Evolutionary conservation across 2,888 invertebrate genomes (phyloP).

Genomic region (Cremastobaeus sp.): DNA sequence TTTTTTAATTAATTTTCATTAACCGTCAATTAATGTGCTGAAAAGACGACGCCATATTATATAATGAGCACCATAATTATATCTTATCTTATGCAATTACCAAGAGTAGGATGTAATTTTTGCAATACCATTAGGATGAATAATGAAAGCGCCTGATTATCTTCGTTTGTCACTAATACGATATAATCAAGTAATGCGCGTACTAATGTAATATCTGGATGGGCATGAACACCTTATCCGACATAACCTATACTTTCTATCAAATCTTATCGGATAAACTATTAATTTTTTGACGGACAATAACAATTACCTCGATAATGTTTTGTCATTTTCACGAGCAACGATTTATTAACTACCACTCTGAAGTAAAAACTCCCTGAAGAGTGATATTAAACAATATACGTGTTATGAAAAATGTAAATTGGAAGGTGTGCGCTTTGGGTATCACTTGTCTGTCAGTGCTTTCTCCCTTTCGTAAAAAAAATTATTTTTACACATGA

Average conservation of each 20-base stretch:
- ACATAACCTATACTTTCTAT: conserved; percentile 9
- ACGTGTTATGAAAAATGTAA: conserved; percentile 25
- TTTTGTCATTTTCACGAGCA: not conserved
- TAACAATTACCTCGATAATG: conserved; percentile 13
- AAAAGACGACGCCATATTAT: conserved; percentile 31
- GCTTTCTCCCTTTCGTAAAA: no score
- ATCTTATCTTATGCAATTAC: conserved; percentile 29
- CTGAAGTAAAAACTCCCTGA: no score
- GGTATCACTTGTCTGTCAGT: not conserved
- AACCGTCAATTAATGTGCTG: no score
- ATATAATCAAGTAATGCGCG: conserved; percentile 44
- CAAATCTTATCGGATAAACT: conserved; percentile 8
- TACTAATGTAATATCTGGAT: conserved; percentile 39
- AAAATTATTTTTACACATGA: no score
- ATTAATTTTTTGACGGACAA: no score
- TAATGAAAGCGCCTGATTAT: conserved; percentile 48
- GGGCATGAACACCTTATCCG: conserved; percentile 10
- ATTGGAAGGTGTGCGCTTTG: not conserved
- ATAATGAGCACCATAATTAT: conserved; percentile 39
- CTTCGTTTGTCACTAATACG: conserved; percentile 39
- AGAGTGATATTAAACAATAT: no score
- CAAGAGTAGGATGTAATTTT: conserved; percentile 47
- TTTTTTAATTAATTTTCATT: no score
- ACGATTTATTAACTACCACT: conserved; percentile 12
- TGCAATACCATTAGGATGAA: conserved; percentile 34